Evolutionary conservation across 1,140 invertebrate species (phyloP), one percentile per base, ranked within the genome.

Genomic region (Notospermus geniculatus): DNA sequence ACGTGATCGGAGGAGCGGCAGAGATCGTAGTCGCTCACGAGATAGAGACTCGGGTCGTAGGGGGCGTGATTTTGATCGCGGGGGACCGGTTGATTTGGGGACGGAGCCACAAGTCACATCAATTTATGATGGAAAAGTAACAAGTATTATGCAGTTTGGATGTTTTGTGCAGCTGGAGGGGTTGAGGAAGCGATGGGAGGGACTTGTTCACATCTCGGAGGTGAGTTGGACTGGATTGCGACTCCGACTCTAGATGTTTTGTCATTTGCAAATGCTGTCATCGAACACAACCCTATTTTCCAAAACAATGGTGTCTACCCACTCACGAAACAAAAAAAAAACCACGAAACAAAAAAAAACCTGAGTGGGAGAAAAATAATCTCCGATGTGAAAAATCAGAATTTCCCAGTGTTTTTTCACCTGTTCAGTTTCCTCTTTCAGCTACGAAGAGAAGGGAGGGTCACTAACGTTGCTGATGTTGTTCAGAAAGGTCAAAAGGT

Each of bases 121-220:
- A 85, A 95, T 98, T 71, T 98, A 98, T 77, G 86, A 87, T 67
- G 97, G 95, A 0, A 91, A 93, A 83, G 92, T 99, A 0, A 92
- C 92, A 4, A 98, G 95, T 72, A 91, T 98, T 64, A 93, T 97
- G 29, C 88, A 91, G 36, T 99, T 98, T 84, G 97, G 97, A 1
- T 98, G 95, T 81, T 99, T 99, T 83, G 93, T 98, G 0, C 92
- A 95, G 80, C 80, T 99, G 5, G 93, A 97, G 76, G 93, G 95
- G 0, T 83, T 99, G 7, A 85, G 88, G 54, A 83, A 83, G 64
- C 85, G 91, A 59, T 92, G 90, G 87, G 97, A 99, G 81, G 97
- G 97, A 1, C 83, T 99, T 0, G 94, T 98, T 9, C 97, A 99
- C 74, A 97, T 99, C 68, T 99, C 96, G 13, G 94, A 98, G 72